Evolutionary conservation across 2,888 invertebrate species (phyloP), one percentile per base, ranked within the genome.

Genomic region (Drosophila lacicola): DNA sequence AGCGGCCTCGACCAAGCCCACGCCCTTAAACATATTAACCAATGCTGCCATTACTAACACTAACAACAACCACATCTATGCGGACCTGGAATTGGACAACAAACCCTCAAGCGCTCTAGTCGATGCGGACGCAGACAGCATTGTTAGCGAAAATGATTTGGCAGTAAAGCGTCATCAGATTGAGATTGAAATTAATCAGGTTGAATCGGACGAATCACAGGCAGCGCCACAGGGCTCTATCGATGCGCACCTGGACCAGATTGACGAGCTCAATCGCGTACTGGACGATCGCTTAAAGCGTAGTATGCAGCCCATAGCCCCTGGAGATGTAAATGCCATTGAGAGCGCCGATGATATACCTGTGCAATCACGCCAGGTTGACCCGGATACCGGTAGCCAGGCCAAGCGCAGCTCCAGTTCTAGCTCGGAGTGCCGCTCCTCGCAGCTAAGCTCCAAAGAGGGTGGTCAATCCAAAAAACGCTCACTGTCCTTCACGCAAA

Each of bases 401-500:
- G 63, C 80, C 8, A 92, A 92, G 39, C 90, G 91, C 29, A 84
- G 84, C 5, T 91, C 90, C 17, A 90, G 90, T 19, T 90, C 91
- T 5, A 91, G 91, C 14, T 91, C 91, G 0, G 92, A 91, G 36
- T 88, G 87, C 14, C 88, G 89, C 5, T 77, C 90, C 9, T 75
- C 88, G 1, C 82, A 76, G 45, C 74, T 85, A 5, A 70, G 82
- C 3, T 57, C 62, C 44, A 68, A 77, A 36, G 80, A 83, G 1
- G 46, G 72, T 14, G 58, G 63, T 13, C 77, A 83, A 11, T 62
- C 70, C 29, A 91, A 92, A 51, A 92, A 92, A 54, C 89, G 92
- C 21, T 92, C 92, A 0, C 78, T 90, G 9, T 92, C 92, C 4
- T 92, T 92, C 56, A 91, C 92, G 21, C 91, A 92, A 60, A 92